A percentile compares a stretch with the other conserved stretches of the same genome.
Evolutionary conservation across 2,888 invertebrate genomes (phyloP).

Genomic region (Cantharis nigra): DNA sequence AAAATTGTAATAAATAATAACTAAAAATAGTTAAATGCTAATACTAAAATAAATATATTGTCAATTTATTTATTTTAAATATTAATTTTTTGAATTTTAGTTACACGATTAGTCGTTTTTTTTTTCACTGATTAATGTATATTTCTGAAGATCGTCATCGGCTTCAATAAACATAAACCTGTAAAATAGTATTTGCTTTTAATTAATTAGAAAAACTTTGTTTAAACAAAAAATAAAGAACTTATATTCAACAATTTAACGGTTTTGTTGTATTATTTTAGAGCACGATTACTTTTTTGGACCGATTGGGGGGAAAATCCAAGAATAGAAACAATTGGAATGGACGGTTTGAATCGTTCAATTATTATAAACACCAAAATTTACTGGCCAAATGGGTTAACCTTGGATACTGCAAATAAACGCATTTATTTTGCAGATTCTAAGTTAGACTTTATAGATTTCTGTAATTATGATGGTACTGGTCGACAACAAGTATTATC

Average conservation of each 20-base stretch:
- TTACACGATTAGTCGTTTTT: too few relatives aligned
- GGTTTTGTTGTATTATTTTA: constrained; percentile 30
- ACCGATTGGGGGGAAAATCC: constrained; percentile 99
- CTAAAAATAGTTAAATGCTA: too few relatives aligned
- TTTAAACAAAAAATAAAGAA: too few relatives aligned
- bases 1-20: too few relatives aligned
- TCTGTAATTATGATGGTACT: constrained; percentile 94
- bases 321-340: constrained; percentile 90
- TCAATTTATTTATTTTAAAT: too few relatives aligned
- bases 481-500: constrained; percentile 87
- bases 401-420: constrained; percentile 90
- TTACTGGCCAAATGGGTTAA: constrained; percentile 98
- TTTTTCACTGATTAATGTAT: too few relatives aligned
- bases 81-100: too few relatives aligned
- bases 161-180: too few relatives aligned
- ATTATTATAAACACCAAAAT: constrained; percentile 92
- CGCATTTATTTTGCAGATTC: constrained; percentile 97
- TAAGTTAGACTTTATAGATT: constrained; percentile 96
- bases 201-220: too few relatives aligned
- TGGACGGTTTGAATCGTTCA: constrained; percentile 89
- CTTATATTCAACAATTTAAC: neutral
- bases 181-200: too few relatives aligned
- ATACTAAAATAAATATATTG: too few relatives aligned
- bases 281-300: constrained; percentile 91
- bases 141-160: too few relatives aligned